Evolutionary conservation across 2,113 vertebrate genomes (phyloP).

Genomic region (Columba janthina): DNA sequence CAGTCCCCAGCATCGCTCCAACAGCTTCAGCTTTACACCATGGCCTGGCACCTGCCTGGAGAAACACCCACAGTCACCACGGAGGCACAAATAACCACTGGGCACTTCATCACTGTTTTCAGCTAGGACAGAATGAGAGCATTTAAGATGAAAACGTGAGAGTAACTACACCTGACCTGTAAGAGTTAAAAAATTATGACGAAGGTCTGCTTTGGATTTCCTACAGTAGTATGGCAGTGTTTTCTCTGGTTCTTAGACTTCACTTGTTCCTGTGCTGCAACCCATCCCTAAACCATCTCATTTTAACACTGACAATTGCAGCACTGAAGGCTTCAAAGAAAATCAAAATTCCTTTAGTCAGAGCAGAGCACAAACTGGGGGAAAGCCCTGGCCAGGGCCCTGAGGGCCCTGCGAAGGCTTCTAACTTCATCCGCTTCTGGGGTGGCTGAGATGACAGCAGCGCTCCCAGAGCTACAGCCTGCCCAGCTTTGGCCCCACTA

Average conservation of each 20-base stretch:
- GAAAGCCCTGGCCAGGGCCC: rapidly evolving
- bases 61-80: background rate
- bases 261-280: background rate
- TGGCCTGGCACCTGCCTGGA: background rate
- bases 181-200: background rate
- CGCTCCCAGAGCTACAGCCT: background rate
- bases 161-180: background rate
- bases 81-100: background rate
- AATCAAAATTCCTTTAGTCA: rapidly evolving
- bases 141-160: background rate
- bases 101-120: background rate
- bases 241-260: background rate
- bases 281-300: background rate
- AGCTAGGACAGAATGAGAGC: background rate
- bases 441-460: rapidly evolving
- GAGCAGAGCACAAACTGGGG: rapidly evolving
- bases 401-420: rapidly evolving
- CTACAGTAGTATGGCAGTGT: rapidly evolving
- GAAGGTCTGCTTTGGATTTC: background rate
- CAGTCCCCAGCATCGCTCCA: rapidly evolving
- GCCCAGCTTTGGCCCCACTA: rapidly evolving
- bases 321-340: background rate
- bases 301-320: rapidly evolving
- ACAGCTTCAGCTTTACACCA: background rate
- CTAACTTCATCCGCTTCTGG: rapidly evolving